Evolutionary conservation across 2,113 vertebrate genomes (phyloP).

Genomic region (Taurulus bubalis): DNA sequence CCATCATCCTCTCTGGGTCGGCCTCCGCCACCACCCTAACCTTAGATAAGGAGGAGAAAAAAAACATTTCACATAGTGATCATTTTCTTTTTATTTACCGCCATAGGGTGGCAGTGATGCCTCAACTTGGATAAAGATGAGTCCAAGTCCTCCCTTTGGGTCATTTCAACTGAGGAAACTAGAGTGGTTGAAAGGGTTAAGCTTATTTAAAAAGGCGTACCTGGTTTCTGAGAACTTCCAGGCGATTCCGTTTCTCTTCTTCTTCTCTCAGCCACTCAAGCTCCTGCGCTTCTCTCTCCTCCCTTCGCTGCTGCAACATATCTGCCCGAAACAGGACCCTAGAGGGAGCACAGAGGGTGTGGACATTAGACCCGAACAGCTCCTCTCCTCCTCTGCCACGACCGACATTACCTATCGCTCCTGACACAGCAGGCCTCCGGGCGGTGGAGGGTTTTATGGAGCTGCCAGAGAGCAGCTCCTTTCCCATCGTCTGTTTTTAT

Average conservation of each 20-base stretch:
- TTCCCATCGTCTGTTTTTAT: conserved; percentile 55
- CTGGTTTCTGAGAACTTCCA: conserved; percentile 88
- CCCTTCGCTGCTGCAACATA: conserved; percentile 74
- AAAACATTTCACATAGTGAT: neutral
- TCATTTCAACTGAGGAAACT: conserved; percentile 42
- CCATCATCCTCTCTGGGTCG: conserved; percentile 90
- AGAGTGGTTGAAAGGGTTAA: conserved; percentile 22
- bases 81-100: conserved; percentile 9
- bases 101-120: conserved; percentile 76
- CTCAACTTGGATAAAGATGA: conserved; percentile 20
- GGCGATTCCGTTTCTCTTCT: conserved; percentile 77
- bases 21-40: conserved; percentile 84
- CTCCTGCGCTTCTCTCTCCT: conserved; percentile 78
- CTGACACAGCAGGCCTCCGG: conserved; percentile 56
- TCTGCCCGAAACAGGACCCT: conserved; percentile 88
- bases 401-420: conserved; percentile 49
- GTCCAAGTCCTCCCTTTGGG: neutral
- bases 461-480: conserved; percentile 46
- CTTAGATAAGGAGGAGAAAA: conserved; percentile 70
- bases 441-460: conserved; percentile 56
- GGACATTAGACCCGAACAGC: conserved; percentile 47
- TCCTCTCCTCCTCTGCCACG: conserved; percentile 43
- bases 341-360: conserved; percentile 46
- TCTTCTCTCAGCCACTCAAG: conserved; percentile 78
- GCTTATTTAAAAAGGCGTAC: conserved; percentile 78